These are phyloP conservation scores for Tenthredo notha DNA, from an alignment of 2,888 invertebrate genomes.

Conservation along the genomic window DNA sequence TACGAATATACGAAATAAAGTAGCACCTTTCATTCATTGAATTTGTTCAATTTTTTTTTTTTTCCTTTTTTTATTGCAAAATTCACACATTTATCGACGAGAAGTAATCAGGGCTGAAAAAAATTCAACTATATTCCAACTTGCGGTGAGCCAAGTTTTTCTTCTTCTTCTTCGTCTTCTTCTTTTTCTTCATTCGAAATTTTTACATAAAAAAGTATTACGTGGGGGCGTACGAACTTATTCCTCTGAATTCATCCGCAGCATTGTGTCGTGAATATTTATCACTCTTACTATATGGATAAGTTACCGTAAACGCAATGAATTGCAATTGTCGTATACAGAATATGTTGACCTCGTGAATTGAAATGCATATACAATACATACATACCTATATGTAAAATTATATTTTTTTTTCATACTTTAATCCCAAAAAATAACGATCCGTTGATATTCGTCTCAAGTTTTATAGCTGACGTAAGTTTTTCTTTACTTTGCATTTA, in stretches of 20 bases:
- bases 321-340: neutral
- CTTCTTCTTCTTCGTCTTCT: neutral
- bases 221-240: neutral
- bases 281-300: neutral
- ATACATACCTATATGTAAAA: neutral
- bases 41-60: neutral
- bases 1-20: too few relatives aligned
- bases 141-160: neutral
- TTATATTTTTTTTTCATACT: neutral
- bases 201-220: neutral
- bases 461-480: too few relatives aligned
- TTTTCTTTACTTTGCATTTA: neutral
- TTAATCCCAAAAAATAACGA: neutral
- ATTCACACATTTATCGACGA: neutral
- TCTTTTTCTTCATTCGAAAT: neutral
- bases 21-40: neutral
- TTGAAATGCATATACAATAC: neutral
- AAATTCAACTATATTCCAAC: too few relatives aligned
- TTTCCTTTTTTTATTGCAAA: neutral
- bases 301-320: slow-evolving; percentile 5
- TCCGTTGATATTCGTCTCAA: neutral
- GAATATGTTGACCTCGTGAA: slow-evolving; percentile 1
- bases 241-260: slow-evolving; percentile 6
- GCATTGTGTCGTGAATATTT: slow-evolving; percentile 17
- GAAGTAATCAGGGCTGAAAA: too few relatives aligned